Evolutionary conservation across 2,113 vertebrate genomes (phyloP).

Genomic region (Melanocharis versteri): DNA sequence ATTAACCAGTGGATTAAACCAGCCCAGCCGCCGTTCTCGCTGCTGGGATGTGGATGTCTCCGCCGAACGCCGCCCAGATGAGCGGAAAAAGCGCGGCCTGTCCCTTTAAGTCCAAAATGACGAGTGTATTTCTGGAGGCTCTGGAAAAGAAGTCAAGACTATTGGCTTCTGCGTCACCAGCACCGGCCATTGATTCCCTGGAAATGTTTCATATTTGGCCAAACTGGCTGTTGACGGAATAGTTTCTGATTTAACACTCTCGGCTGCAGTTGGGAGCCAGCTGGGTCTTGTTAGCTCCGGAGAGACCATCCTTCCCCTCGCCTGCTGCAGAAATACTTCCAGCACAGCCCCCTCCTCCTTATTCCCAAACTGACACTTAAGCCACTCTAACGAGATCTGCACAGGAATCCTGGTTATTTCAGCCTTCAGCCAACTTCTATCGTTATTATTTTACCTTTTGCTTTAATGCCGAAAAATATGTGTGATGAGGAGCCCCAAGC

Average conservation of each 20-base stretch:
- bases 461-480: background rate
- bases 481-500: background rate
- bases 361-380: slow-evolving; percentile 17
- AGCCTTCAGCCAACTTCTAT: background rate
- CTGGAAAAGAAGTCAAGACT: slow-evolving; percentile 67
- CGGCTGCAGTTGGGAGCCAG: slow-evolving; percentile 51
- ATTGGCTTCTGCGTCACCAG: slow-evolving; percentile 64
- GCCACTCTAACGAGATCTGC: slow-evolving; percentile 14
- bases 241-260: slow-evolving; percentile 70
- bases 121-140: slow-evolving; percentile 45
- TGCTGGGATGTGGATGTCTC: background rate
- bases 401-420: slow-evolving; percentile 35
- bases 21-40: background rate
- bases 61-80: fast-evolving
- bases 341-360: background rate
- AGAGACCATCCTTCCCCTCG: slow-evolving; percentile 38
- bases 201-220: slow-evolving; percentile 70
- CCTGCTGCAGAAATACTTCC: slow-evolving; percentile 53
- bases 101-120: slow-evolving; percentile 54
- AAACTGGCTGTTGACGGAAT: slow-evolving; percentile 68
- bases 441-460: background rate
- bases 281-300: slow-evolving; percentile 54
- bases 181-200: slow-evolving; percentile 61
- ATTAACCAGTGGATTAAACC: slow-evolving; percentile 44
- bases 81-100: background rate